Evolutionary conservation across 2,888 invertebrate species (phyloP), one percentile per base, ranked within the genome.

Genomic region (Calliphora vomitoria): DNA sequence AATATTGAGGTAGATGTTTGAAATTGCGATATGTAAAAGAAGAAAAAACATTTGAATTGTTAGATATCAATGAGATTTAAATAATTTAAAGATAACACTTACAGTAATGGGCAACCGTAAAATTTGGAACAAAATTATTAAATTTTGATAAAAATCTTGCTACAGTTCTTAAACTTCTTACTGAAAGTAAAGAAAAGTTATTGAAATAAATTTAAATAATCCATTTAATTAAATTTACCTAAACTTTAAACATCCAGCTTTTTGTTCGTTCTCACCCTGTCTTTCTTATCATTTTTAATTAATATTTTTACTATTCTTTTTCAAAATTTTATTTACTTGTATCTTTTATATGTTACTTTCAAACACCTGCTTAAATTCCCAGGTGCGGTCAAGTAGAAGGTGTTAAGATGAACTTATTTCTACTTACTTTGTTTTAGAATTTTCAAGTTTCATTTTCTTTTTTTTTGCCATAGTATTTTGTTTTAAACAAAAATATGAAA

Each of bases 351-450:
- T 4, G 5, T 68, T 38, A 31, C 55, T 50, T 68, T 44, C 4
- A 58, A 41, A 84, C 87, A 87, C 64, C 84, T 87, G 87, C 76
- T 53, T 44, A 25, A 76, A 81, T 87, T 87, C 87, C 83, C 87
- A 87, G 55, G 10, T 53, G 38, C 50, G 71, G 71, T 84, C 75
- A 87, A 72, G 44, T 58, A 76, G 47, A 76, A 84, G 87, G 81
- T 81, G 87, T 84, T 81, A 76, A 66, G 47, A 71, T 53, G 60
- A 55, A 79, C 31, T 79, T 74, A 55, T 75, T 69, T 47, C 4
- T 38, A 18, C 31, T 8, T 38, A 25, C 11, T 58, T 55, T 71
- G 15, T 53, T 71, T 50, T 11, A 35, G n/a, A 35, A 44, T 71
- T 25, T 76, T 44, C 44, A 11, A 44, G 13, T 31, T 15, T 47